Evolutionary conservation across 2,888 invertebrate species (phyloP).

Genomic region (Leucozona laternaria): DNA sequence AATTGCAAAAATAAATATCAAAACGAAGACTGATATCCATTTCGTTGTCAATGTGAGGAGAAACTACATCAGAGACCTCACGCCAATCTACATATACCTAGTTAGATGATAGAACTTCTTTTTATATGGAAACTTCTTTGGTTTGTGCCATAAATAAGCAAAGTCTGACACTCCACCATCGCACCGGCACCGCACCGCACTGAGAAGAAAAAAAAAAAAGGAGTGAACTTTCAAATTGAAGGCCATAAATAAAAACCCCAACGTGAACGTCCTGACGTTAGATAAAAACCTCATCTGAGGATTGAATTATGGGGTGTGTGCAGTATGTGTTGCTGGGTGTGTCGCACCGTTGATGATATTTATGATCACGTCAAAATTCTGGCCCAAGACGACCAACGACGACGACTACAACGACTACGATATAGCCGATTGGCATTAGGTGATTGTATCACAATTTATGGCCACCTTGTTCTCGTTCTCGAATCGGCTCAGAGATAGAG

Average conservation of each 20-base stretch:
- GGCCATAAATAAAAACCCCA: constrained; percentile 64
- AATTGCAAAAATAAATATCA: constrained; percentile 24
- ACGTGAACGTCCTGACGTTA: constrained; percentile 56
- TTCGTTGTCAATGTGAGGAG: not conserved
- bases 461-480: constrained; percentile 29
- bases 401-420: constrained; percentile 38
- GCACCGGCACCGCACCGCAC: not conserved
- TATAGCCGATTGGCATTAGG: constrained; percentile 70
- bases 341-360: constrained; percentile 67
- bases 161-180: constrained; percentile 15
- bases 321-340: constrained; percentile 53
- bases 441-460: constrained; percentile 69
- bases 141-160: constrained; percentile 60
- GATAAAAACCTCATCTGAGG: constrained; percentile 71
- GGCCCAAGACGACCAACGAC: constrained; percentile 43
- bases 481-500: not conserved
- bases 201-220: constrained; percentile 32
- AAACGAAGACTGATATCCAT: constrained; percentile 40
- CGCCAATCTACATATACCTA: constrained; percentile 5
- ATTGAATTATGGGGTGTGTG: constrained; percentile 69
- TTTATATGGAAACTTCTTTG: constrained; percentile 38
- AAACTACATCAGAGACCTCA: constrained; percentile 8
- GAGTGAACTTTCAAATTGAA: constrained; percentile 66
- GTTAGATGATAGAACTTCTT: not conserved
- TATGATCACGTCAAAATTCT: constrained; percentile 70